phyloP scores from a whole-genome alignment of 2,888 invertebrate species.

The Prosopocoilus inquinatus region DNA sequence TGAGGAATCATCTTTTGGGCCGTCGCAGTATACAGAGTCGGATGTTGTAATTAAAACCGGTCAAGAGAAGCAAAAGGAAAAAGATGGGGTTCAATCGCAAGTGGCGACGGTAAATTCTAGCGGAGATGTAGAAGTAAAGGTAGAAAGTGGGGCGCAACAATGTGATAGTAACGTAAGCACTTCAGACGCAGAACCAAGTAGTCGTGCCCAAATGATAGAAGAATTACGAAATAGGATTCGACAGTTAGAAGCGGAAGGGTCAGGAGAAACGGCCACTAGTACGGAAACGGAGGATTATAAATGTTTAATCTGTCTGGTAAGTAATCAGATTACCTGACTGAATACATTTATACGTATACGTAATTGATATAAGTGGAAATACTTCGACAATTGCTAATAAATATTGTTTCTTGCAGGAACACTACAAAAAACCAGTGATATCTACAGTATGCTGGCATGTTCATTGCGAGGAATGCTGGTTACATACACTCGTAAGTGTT shows the following conservation, averaged over 20 bases:
- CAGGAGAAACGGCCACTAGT: slow-evolving; percentile 39
- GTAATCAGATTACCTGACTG: slow-evolving; percentile 28
- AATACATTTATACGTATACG: too few relatives aligned
- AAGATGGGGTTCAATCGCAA: slow-evolving; percentile 30
- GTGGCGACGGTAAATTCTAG: slow-evolving; percentile 50
- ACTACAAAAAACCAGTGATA: slow-evolving; percentile 63
- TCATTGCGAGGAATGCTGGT: slow-evolving; percentile 70
- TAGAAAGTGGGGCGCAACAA: slow-evolving; percentile 43
- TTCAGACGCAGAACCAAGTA: slow-evolving; percentile 51
- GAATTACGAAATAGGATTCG: slow-evolving; percentile 58
- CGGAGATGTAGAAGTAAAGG: slow-evolving; percentile 48
- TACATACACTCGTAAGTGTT: slow-evolving; percentile 58
- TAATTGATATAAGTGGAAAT: not conserved
- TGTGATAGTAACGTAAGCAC: slow-evolving; percentile 53
- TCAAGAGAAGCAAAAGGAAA: slow-evolving; percentile 34
- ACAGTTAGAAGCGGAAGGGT: slow-evolving; percentile 55
- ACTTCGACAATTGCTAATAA: slow-evolving; percentile 1
- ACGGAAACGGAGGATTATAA: slow-evolving; percentile 59
- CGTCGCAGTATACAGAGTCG: slow-evolving; percentile 48
- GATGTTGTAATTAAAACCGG: slow-evolving; percentile 41
- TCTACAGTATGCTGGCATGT: slow-evolving; percentile 71
- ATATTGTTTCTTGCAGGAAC: slow-evolving; percentile 53
- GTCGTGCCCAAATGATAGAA: slow-evolving; percentile 54
- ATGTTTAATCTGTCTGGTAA: slow-evolving; percentile 75
- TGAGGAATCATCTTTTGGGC: slow-evolving; percentile 46